These are phyloP conservation scores for Dryobotodes eremita DNA, from an alignment of 2,888 invertebrate species.

Conservation along the genomic window DNA sequence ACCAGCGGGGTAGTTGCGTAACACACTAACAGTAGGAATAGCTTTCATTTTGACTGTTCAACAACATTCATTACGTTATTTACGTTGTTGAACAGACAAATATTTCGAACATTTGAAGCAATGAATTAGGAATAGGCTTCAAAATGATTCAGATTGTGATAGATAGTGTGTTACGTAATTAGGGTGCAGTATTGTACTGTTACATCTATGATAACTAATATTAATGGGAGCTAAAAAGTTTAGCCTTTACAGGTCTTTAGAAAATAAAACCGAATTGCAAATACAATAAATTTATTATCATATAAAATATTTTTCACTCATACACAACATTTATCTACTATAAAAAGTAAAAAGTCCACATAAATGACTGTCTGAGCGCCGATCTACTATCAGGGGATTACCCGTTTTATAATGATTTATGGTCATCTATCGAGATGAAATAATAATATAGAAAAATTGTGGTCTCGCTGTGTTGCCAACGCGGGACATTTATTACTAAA, in stretches of 20 bases:
- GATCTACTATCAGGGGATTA: slow-evolving; percentile 61
- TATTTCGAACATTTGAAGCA: too few relatives aligned
- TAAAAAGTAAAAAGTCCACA: slow-evolving; percentile 63
- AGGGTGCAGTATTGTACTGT: not conserved
- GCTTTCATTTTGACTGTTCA: too few relatives aligned
- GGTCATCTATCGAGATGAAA: slow-evolving; percentile 59
- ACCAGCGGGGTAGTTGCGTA: too few relatives aligned
- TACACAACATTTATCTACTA: slow-evolving; percentile 62
- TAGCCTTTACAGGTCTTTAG: not conserved
- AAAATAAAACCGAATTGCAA: slow-evolving; percentile 54
- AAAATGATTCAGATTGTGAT: too few relatives aligned
- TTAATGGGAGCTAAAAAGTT: slow-evolving; percentile 5
- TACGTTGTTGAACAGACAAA: too few relatives aligned
- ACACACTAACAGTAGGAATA: too few relatives aligned
- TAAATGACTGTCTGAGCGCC: slow-evolving; percentile 62
- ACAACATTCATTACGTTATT: too few relatives aligned
- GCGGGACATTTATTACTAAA: slow-evolving; percentile 59
- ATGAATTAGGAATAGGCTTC: too few relatives aligned
- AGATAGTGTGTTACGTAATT: too few relatives aligned
- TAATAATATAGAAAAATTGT: slow-evolving; percentile 57
- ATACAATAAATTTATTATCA: slow-evolving; percentile 62
- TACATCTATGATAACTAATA: slow-evolving; percentile 4
- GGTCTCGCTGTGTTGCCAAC: slow-evolving; percentile 48
- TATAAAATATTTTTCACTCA: slow-evolving; percentile 50
- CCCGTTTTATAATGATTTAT: slow-evolving; percentile 65